A percentile compares a stretch with the other conserved stretches of the same genome.
phyloP scores from a whole-genome alignment of 2,888 invertebrate genomes.

The Lumbricus terrestris region DNA sequence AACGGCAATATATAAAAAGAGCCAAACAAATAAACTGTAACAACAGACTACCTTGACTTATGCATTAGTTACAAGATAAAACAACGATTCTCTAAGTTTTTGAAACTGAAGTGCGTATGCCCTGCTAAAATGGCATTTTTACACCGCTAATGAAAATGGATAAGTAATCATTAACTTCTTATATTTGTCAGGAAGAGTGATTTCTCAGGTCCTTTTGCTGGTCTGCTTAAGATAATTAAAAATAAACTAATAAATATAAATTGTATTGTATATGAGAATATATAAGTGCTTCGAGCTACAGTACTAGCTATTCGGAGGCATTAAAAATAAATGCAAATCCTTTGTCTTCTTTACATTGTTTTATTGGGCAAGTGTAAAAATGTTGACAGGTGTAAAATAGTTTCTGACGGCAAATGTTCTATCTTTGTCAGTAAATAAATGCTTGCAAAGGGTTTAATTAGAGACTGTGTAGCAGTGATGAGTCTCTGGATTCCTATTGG shows the following conservation, averaged over 20 bases:
- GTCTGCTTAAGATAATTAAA: background rate
- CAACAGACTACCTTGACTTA: background rate
- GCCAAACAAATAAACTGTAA: background rate
- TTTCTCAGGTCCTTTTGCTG: background rate
- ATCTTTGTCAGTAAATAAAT: background rate
- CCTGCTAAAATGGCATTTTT: background rate
- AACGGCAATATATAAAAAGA: background rate
- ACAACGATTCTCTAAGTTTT: background rate
- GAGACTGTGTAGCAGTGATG: background rate
- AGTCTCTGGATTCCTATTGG: background rate
- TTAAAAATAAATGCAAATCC: background rate
- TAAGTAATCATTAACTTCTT: no score
- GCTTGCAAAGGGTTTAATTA: background rate
- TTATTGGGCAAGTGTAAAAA: background rate
- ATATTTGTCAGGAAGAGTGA: background rate
- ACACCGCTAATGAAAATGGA: background rate
- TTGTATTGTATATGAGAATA: no score
- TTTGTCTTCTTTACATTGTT: no score
- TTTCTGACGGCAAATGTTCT: background rate
- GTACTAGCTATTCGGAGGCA: no score
- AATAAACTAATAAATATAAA: background rate
- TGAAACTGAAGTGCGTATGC: background rate
- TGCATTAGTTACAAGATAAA: background rate
- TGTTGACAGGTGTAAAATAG: background rate
- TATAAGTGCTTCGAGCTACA: no score